phyloP scores from a whole-genome alignment of 2,888 invertebrate genomes.

The Scaptomyza caliginosa region DNA sequence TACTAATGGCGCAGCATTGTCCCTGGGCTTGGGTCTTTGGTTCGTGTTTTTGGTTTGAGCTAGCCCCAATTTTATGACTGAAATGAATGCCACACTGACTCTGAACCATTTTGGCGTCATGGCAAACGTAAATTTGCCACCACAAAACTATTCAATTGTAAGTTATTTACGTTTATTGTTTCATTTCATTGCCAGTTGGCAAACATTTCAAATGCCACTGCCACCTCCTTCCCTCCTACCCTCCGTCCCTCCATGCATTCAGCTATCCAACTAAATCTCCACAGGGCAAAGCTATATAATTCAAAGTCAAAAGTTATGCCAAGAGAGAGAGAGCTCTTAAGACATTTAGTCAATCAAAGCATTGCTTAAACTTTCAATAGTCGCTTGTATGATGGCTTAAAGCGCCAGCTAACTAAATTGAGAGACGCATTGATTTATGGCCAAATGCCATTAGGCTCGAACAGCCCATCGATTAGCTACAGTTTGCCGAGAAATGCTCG shows the following conservation, averaged over 20 bases:
- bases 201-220: conserved; percentile 45
- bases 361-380: neutral
- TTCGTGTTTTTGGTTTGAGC: conserved; percentile 1
- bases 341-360: conserved; percentile 17
- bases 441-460: conserved; percentile 68
- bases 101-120: conserved; percentile 50
- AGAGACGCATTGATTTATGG: conserved; percentile 66
- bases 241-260: too few species aligned
- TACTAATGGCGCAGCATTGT: conserved; percentile 76
- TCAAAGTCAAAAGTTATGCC: conserved; percentile 38
- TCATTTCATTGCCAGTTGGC: conserved; percentile 63
- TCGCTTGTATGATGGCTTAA: conserved; percentile 10
- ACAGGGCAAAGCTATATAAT: conserved; percentile 17
- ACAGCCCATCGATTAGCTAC: conserved; percentile 74
- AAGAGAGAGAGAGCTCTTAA: neutral
- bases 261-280: neutral
- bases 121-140: conserved; percentile 71
- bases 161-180: conserved; percentile 80
- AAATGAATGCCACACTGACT: neutral
- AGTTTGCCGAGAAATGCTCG: conserved; percentile 48
- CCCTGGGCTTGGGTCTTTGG: conserved; percentile 27
- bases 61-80: conserved; percentile 40
- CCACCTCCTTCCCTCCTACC: too few species aligned
- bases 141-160: conserved; percentile 80
- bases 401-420: conserved; percentile 42